Percentiles rank a stretch among this genome's conserved stretches.
phyloP scores from a whole-genome alignment of 2,888 invertebrate genomes.

The Bhutanitis thaidina region DNA sequence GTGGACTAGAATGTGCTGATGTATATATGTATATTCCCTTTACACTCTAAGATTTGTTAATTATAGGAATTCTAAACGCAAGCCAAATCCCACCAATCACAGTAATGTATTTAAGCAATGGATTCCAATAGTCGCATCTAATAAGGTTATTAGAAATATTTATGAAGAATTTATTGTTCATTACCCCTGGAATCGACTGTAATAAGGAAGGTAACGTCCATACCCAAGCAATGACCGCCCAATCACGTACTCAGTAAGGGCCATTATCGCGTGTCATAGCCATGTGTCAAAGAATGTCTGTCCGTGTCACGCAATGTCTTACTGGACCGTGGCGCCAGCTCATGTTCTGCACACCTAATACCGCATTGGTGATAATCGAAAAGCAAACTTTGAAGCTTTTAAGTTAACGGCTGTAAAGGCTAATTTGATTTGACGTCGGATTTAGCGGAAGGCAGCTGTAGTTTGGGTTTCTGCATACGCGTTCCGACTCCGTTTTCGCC shows the following conservation, averaged over 20 bases:
- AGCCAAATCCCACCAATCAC: not conserved
- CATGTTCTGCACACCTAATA: constrained; percentile 34
- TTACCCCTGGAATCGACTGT: constrained; percentile 23
- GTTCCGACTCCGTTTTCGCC: constrained; percentile 48
- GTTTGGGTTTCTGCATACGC: constrained; percentile 42
- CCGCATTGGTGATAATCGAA: constrained; percentile 18
- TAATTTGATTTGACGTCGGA: not conserved
- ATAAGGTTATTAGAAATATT: constrained; percentile 21
- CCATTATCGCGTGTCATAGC: constrained; percentile 43
- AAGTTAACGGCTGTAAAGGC: not conserved
- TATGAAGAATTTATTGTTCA: constrained; percentile 23
- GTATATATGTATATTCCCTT: too few relatives aligned
- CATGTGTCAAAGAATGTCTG: constrained; percentile 39
- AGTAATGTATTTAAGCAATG: not conserved
- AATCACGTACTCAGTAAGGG: constrained; percentile 35
- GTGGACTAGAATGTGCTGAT: too few relatives aligned
- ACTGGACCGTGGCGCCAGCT: constrained; percentile 59
- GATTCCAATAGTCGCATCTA: not conserved
- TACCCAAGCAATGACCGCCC: constrained; percentile 21
- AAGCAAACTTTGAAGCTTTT: not conserved
- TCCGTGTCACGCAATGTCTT: constrained; percentile 44
- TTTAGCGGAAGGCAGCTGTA: constrained; percentile 10
- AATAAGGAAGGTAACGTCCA: constrained; percentile 22
- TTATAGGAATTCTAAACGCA: not conserved
- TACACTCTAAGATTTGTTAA: too few relatives aligned